Evolutionary conservation across 2,888 invertebrate species (phyloP).

Genomic region (Entomobrya proxima): DNA sequence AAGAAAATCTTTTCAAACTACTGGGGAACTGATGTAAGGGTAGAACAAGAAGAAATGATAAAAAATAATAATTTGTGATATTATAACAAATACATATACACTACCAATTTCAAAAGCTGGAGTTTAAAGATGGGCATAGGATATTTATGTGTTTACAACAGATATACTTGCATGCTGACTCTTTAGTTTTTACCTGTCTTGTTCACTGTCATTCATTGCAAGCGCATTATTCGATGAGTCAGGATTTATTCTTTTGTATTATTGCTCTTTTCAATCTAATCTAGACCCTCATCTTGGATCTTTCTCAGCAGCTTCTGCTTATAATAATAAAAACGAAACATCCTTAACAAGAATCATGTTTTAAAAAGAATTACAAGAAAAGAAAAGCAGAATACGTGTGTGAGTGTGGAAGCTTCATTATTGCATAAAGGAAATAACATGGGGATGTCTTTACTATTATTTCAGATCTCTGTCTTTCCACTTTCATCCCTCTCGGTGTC

Average conservation of each 20-base stretch:
- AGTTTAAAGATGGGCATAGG: neutral
- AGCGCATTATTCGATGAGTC: constrained; percentile 75
- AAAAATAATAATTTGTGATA: constrained; percentile 42
- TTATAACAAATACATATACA: constrained; percentile 19
- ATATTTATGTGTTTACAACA: too few relatives aligned
- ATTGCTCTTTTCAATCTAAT: constrained; percentile 72
- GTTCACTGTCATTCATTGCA: constrained; percentile 74
- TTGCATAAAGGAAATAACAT: constrained; percentile 60
- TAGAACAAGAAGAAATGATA: constrained; percentile 43
- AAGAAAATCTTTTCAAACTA: constrained; percentile 10
- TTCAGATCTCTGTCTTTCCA: constrained; percentile 39
- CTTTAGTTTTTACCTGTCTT: constrained; percentile 70
- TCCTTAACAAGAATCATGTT: neutral
- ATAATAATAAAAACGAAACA: neutral
- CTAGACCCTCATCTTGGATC: constrained; percentile 72
- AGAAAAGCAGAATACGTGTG: constrained; percentile 2
- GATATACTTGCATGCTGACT: constrained; percentile 53
- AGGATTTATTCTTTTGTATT: constrained; percentile 73
- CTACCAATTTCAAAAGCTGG: neutral
- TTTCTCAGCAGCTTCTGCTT: constrained; percentile 59
- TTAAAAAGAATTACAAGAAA: neutral
- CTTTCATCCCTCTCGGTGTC: neutral
- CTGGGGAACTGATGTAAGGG: neutral
- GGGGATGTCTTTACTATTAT: constrained; percentile 39
- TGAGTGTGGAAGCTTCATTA: constrained; percentile 53